phyloP scores from a whole-genome alignment of 2,113 vertebrate species.

The Protobothrops mucrosquamatus region DNA sequence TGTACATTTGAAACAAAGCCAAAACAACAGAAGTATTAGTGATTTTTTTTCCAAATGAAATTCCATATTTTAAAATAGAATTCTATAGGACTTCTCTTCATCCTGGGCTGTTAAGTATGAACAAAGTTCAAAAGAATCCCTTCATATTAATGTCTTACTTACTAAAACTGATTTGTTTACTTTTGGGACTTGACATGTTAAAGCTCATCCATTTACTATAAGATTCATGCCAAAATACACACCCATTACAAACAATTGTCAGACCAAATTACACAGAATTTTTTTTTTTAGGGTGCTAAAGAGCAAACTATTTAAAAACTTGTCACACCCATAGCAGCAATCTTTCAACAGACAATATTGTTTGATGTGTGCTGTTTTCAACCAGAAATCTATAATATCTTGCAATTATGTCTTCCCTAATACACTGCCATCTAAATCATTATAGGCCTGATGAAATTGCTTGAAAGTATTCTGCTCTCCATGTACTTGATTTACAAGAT shows the following conservation, averaged over 20 bases:
- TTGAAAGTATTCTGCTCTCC: neutral
- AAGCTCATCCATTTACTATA: slow-evolving; percentile 3
- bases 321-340: slow-evolving; percentile 5
- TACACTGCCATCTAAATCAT: neutral
- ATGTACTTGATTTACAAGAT: neutral
- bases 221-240: slow-evolving; percentile 13
- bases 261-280: slow-evolving; percentile 16
- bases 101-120: slow-evolving; percentile 12
- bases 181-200: neutral
- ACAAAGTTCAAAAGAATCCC: neutral
- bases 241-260: slow-evolving; percentile 7
- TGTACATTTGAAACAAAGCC: neutral
- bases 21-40: neutral
- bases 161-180: slow-evolving; percentile 31
- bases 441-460: neutral
- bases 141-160: neutral
- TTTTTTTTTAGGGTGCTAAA: slow-evolving; percentile 39
- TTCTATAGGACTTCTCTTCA: neutral
- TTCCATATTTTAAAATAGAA: neutral
- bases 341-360: slow-evolving; percentile 33
- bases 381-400: slow-evolving; percentile 1
- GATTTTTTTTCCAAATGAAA: neutral
- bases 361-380: slow-evolving; percentile 19
- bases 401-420: slow-evolving; percentile 1
- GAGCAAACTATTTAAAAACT: slow-evolving; percentile 14